Evolutionary conservation across 2,113 vertebrate genomes (phyloP).

Genomic region (Diadophis punctatus): DNA sequence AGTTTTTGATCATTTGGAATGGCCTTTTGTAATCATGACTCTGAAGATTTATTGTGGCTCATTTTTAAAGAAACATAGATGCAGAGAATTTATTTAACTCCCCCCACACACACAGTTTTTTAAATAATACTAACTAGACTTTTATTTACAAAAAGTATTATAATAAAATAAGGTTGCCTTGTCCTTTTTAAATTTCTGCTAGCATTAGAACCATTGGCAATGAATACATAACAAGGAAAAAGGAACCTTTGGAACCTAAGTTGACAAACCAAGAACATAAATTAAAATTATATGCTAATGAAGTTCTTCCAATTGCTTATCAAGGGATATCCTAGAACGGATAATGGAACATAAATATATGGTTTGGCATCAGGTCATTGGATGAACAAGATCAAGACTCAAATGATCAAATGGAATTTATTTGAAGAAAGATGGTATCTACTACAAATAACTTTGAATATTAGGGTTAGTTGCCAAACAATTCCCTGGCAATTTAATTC

Average conservation of each 20-base stretch:
- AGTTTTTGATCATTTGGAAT: background rate
- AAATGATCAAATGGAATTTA: background rate
- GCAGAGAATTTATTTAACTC: background rate
- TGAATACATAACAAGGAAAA: background rate
- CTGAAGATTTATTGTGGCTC: background rate
- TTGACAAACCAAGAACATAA: background rate
- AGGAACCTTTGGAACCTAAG: background rate
- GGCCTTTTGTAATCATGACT: background rate
- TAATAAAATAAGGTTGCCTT: background rate
- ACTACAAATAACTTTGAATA: background rate
- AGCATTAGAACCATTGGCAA: background rate
- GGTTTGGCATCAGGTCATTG: background rate
- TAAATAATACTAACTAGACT: background rate
- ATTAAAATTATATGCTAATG: background rate
- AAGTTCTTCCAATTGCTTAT: background rate
- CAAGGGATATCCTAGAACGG: background rate
- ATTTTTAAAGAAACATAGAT: background rate
- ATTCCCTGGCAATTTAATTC: background rate
- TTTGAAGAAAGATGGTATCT: background rate
- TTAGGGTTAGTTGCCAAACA: background rate
- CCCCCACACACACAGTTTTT: background rate
- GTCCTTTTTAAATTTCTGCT: background rate
- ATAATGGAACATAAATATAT: background rate
- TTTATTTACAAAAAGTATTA: background rate
- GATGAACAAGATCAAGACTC: background rate